Base-by-base conservation (phyloP, 1,140 invertebrate species). In the Drosophila nigromelanica region DNA sequence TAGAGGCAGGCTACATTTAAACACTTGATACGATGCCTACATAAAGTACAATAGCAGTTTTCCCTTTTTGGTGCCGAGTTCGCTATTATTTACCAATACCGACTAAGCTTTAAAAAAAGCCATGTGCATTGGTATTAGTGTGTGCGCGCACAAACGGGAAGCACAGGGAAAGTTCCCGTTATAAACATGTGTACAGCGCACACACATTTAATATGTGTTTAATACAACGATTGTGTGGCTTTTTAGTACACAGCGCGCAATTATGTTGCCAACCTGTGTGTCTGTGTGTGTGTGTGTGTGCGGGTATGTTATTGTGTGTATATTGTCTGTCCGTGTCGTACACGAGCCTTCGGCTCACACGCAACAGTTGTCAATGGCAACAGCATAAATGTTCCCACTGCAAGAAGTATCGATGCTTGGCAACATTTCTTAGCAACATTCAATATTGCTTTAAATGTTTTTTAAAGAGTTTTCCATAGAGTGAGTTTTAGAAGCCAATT, bases 21-120 rank as follows among this genome's bases (percentile, higher is more conserved):
- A 59, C 69, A 76, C 68, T 58, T 60, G 51, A 39, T 47, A 7
- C 15, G 54, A 27, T 67, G 60, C 61, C 21, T 76, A 81, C 78
- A 86, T 75, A 75, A 82, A 86, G 82, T 89, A 89, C 71, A 72
- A 82, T 72, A 75, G 72, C 76, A 52, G 76, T 68, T 86, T 87
- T 78, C 68, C 83, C 82, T 89, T 87, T 89, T 87, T 50, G 59
- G 54, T 73, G 59, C 56, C 59, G 43, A 40, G 55, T 50, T 24
- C 30, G 80, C 73, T 86, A 85, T 86, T 86, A 87, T 87, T 86
- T 79, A 79, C 82, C 82, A 89, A 87, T 89, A 89, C 82, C 67
- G 78, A 73, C 83, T 66, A 71, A 76, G 64, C 76, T 82, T 82
- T 87, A 82, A 89, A 87, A 87, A 80, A 75, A 86, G 56, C 61